Evolutionary conservation across 92 coral and sea anemone species (phyloP).

Genomic region (Zoanthus gigantus): DNA sequence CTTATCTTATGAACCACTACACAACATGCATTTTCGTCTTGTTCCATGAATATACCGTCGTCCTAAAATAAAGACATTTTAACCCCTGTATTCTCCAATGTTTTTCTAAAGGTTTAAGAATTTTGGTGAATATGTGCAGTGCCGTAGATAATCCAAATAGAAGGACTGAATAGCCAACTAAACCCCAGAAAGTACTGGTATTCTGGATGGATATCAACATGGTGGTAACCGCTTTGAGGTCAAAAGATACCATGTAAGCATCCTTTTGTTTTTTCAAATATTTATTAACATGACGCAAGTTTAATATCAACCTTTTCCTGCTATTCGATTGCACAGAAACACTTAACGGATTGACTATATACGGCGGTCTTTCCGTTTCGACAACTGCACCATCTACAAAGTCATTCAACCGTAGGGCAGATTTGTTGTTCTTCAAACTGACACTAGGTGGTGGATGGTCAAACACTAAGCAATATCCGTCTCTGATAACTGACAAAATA

Average conservation of each 20-base stretch:
- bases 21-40: too few species aligned
- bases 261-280: conserved; percentile 49
- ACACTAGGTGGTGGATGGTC: conserved; percentile 45
- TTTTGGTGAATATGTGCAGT: too few species aligned
- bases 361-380: conserved; percentile 53
- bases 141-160: too few species aligned
- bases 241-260: conserved; percentile 51
- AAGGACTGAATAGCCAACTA: background rate
- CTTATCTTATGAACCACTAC: too few species aligned
- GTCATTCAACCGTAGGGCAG: conserved; percentile 42
- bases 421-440: conserved; percentile 50
- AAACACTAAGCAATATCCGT: conserved; percentile 63
- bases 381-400: conserved; percentile 49
- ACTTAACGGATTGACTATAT: conserved; percentile 63
- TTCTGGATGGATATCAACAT: conserved; percentile 47
- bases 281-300: conserved; percentile 64
- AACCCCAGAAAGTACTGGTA: too few species aligned
- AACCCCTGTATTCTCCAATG: too few species aligned
- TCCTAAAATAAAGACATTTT: too few species aligned
- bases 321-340: conserved; percentile 71
- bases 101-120: too few species aligned
- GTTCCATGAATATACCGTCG: too few species aligned
- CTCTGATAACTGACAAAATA: background rate
- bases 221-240: conserved; percentile 75
- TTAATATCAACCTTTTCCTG: conserved; percentile 74